These are phyloP conservation scores for Carcharodon carcharias DNA, from an alignment of 2,797 vertebrate genomes.

Conservation along the genomic window DNA sequence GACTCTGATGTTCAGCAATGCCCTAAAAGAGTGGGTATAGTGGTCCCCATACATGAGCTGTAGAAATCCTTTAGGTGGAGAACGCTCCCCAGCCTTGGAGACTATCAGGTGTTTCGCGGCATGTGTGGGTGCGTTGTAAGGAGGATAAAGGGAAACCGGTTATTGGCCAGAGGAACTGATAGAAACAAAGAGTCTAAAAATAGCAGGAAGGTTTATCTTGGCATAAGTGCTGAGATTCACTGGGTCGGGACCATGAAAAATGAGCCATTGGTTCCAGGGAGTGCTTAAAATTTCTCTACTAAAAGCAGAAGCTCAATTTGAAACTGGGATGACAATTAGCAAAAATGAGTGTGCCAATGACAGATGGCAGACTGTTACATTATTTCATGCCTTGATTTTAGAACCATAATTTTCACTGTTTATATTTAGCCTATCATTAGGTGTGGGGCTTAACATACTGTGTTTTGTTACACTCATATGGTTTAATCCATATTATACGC, in stretches of 20 bases:
- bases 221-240: neutral
- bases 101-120: neutral
- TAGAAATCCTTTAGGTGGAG: neutral
- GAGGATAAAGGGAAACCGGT: neutral
- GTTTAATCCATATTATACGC: slow-evolving; percentile 12
- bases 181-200: neutral
- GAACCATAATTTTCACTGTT: slow-evolving; percentile 37
- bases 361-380: slow-evolving; percentile 38
- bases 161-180: neutral
- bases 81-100: neutral
- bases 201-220: neutral
- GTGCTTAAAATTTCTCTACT: slow-evolving; percentile 21
- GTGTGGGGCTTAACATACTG: slow-evolving; percentile 34
- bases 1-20: neutral
- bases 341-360: slow-evolving; percentile 33
- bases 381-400: slow-evolving; percentile 36
- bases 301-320: slow-evolving; percentile 36
- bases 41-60: neutral
- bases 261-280: neutral
- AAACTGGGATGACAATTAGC: slow-evolving; percentile 29
- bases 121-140: neutral
- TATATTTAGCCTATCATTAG: slow-evolving; percentile 37
- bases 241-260: slow-evolving; percentile 15
- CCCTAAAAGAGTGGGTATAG: neutral
- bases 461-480: slow-evolving; percentile 29